Base-by-base conservation (phyloP, 1,140 invertebrate genomes). In the Drosophila orena region DNA sequence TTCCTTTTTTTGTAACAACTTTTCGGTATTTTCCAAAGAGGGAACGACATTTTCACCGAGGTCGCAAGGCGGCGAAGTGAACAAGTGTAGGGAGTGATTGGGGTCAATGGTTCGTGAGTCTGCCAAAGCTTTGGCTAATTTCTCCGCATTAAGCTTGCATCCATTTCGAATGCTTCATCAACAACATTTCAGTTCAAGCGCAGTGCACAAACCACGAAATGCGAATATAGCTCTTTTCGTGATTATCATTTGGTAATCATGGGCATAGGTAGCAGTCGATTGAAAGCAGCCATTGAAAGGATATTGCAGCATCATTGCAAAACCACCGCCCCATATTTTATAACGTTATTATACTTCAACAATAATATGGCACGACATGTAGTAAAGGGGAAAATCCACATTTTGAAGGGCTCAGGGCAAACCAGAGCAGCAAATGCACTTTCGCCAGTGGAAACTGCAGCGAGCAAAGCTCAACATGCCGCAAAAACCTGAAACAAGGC, bases 401-500 rank as follows among this genome's bases (percentile, higher is more conserved):
- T 38, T 55, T 80, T 43, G 64, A 58, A 76, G 72, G 47, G 49
- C 54, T 68, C 60, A 14, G 35, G 20, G 47, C 30, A 55, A 76
- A 76, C 46, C 64, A 64, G 37, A 68, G 7, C 64, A 54, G 72
- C 42, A 76, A 76, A 68, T 76, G 73, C 73, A 79, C 71, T 64
- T 55, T 80, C 54, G 44, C 64, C 75, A 77, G 44, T 38, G 49
- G 69, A 54, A 61, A 38, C 43, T 56, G 77, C 54, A 44, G 20
- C 43, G 30, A 56, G 55, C 40, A 38, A 47, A 66, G 46, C 57
- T 53, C 56, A 65, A 77, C 72, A 81, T 81, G 78, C 78, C 79
- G 60, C 79, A 71, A 81, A 81, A 77, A 76, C 66, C 55, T 47
- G 66, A 81, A 80, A 77, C 56, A 72, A 62, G 79, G 72, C 78